Conservation (phyloP, 2,113 vertebrate genomes). For the Lophotis ruficrista region DNA sequence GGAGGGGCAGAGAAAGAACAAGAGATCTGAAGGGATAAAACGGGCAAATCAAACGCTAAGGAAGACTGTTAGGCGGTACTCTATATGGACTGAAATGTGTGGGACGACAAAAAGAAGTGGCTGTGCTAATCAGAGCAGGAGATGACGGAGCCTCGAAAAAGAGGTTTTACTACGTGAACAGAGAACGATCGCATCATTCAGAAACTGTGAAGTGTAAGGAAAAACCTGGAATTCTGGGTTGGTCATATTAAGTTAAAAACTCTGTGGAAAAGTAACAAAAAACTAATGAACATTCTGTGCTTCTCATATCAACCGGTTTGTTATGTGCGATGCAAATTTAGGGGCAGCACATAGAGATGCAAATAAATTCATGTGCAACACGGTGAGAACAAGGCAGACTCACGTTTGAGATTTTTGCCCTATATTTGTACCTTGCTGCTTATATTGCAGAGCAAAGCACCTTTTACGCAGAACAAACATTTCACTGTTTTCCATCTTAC, state of each 20-base stretch:
- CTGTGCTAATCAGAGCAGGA: background rate
- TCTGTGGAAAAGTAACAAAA: background rate
- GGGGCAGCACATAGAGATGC: background rate
- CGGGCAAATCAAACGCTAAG: background rate
- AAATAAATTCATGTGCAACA: background rate
- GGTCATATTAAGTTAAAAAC: background rate
- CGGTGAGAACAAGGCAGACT: background rate
- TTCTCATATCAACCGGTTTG: background rate
- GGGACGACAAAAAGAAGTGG: background rate
- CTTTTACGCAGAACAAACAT: conserved; percentile 19
- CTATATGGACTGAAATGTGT: background rate
- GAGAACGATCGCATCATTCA: background rate
- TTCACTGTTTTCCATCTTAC: conserved; percentile 59
- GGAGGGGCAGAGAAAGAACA: background rate
- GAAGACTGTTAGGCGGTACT: background rate
- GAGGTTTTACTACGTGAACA: background rate
- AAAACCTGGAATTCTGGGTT: background rate
- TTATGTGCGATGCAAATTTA: background rate
- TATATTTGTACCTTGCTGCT: background rate
- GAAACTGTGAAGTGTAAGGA: background rate
- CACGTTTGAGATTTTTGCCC: background rate
- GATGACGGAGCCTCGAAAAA: background rate
- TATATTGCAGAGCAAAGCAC: background rate
- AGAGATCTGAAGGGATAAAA: background rate
- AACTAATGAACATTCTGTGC: background rate